These are phyloP conservation scores for Drosophila equinoxialis DNA, from an alignment of 1,140 invertebrate species.

Conservation along the genomic window DNA sequence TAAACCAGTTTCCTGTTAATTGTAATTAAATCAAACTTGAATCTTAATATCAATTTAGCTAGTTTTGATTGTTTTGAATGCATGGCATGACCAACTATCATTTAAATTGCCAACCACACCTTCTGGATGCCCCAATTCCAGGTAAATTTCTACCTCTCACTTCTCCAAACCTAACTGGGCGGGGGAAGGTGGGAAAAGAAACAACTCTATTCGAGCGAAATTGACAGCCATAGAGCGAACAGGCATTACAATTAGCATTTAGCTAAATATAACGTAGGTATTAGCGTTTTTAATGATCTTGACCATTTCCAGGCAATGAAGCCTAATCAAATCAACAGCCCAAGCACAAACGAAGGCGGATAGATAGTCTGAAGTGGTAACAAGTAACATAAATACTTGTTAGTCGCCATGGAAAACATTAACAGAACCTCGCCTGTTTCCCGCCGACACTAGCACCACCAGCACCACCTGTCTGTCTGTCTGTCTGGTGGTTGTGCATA, in stretches of 20 bases:
- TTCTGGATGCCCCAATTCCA: conserved; percentile 9
- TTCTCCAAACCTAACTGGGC: conserved; percentile 6
- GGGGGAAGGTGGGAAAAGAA: conserved; percentile 27
- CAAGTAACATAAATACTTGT: conserved; percentile 75
- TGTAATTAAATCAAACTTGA: conserved; percentile 6
- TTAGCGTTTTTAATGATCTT: conserved; percentile 37
- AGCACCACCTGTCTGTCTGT: conserved; percentile 5
- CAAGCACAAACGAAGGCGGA: conserved; percentile 31
- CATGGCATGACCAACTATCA: conserved; percentile 26
- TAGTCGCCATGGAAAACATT: conserved; percentile 49
- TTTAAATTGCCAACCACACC: conserved; percentile 41
- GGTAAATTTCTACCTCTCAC: background rate
- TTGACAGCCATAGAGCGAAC: conserved; percentile 23
- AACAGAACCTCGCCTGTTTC: conserved; percentile 35
- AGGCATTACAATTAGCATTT: conserved; percentile 65
- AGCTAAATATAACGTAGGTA: conserved; percentile 53
- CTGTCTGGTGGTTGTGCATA: background rate
- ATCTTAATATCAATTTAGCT: conserved; percentile 41
- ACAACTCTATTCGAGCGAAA: conserved; percentile 5
- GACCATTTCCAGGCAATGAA: conserved; percentile 51
- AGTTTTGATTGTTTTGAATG: conserved; percentile 34
- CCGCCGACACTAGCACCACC: conserved; percentile 10
- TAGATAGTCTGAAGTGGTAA: conserved; percentile 21
- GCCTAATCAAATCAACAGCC: conserved; percentile 42
- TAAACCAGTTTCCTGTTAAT: background rate